Percentiles rank a stretch among this genome's conserved stretches.
Evolutionary conservation across 1,140 invertebrate species (phyloP).

Genomic region (Panagrolaimus sp.): DNA sequence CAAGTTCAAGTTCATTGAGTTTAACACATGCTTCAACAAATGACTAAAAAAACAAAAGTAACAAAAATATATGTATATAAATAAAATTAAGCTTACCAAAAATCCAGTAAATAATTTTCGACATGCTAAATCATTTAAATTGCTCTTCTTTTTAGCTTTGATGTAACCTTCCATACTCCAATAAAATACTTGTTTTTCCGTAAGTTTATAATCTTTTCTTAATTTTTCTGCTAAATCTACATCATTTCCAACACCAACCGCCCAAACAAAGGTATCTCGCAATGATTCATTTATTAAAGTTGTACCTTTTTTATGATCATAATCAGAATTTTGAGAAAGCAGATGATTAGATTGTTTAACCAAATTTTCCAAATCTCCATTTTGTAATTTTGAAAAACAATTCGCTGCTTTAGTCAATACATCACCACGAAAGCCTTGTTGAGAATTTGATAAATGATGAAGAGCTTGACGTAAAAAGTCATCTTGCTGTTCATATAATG

Average conservation of each 20-base stretch:
- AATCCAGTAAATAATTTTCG: neutral
- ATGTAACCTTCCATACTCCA: slow-evolving; percentile 1
- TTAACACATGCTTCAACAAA: neutral
- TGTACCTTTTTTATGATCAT: slow-evolving; percentile 4
- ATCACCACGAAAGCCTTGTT: too few species aligned
- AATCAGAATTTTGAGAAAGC: neutral
- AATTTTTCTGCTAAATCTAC: neutral
- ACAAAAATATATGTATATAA: neutral
- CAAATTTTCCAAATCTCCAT: neutral
- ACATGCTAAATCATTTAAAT: slow-evolving; percentile 6
- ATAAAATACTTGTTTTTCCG: neutral
- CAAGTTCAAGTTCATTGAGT: neutral
- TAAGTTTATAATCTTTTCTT: neutral
- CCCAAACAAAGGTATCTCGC: neutral
- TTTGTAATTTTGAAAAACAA: slow-evolving; percentile 2
- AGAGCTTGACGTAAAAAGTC: slow-evolving; percentile 33
- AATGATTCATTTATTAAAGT: neutral
- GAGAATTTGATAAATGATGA: slow-evolving; percentile 14
- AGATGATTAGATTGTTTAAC: neutral
- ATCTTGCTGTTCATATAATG: slow-evolving; percentile 30
- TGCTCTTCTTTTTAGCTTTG: neutral
- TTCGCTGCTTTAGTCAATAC: neutral
- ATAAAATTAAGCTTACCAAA: neutral
- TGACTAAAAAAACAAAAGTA: neutral
- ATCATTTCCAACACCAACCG: slow-evolving; percentile 3